Evolutionary conservation across 2,113 vertebrate genomes (phyloP).

Genomic region (Macrotis lagotis): DNA sequence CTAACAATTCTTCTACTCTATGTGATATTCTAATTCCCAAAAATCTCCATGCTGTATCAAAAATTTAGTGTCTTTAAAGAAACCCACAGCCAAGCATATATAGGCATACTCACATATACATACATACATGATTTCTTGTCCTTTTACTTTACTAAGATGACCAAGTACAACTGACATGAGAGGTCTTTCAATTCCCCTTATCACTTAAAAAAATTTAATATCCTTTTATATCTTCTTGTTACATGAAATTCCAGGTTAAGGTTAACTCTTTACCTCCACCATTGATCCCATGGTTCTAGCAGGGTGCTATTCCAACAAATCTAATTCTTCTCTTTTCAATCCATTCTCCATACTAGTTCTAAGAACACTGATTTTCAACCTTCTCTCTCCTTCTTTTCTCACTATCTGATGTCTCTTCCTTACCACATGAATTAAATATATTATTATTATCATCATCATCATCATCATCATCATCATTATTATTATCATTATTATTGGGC

Average conservation of each 20-base stretch:
- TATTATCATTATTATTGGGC: too few relatives aligned
- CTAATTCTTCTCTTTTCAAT: not conserved
- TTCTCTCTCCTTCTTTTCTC: not conserved
- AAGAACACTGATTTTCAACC: not conserved
- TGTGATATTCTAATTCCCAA: not conserved
- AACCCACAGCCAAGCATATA: too few relatives aligned
- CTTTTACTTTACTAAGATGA: not conserved
- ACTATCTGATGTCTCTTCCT: not conserved
- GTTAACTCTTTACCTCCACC: not conserved
- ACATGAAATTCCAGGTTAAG: not conserved
- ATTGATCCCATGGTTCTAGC: not conserved
- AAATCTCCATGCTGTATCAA: not conserved
- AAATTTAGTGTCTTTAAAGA: not conserved
- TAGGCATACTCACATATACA: not conserved
- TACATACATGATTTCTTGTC: not conserved
- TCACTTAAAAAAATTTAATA: not conserved
- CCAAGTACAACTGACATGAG: not conserved
- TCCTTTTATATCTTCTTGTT: not conserved
- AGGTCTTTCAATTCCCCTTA: not conserved
- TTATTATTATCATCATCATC: too few relatives aligned
- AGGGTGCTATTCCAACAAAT: not conserved
- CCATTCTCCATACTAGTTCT: not conserved
- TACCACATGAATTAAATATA: not conserved
- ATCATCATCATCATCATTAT: too few relatives aligned
- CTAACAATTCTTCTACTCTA: not conserved